phyloP scores from a whole-genome alignment of 2,797 vertebrate species.

The Hylomyscus alleni region DNA sequence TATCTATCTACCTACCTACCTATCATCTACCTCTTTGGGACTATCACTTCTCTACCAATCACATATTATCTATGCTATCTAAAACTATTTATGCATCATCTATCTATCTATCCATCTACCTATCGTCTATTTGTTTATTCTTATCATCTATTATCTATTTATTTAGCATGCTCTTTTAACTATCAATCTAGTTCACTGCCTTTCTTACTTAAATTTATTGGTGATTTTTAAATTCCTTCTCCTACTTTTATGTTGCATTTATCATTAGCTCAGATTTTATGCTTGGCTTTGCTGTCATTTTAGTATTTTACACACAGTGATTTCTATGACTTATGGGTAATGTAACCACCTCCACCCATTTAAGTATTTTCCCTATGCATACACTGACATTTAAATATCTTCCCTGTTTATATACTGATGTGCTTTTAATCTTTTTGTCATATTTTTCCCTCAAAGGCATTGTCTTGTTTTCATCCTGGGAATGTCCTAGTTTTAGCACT shows the following conservation, averaged over 20 bases:
- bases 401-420: background rate
- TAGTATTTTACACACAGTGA: background rate
- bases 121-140: background rate
- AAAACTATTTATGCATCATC: no score
- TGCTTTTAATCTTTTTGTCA: background rate
- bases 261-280: background rate
- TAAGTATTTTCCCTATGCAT: background rate
- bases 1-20: no score
- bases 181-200: background rate
- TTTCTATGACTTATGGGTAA: background rate
- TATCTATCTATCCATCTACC: background rate
- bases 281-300: background rate
- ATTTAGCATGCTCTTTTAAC: background rate
- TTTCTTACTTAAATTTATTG: background rate
- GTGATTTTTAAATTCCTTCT: background rate
- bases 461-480: background rate
- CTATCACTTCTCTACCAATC: background rate
- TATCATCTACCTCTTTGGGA: background rate
- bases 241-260: background rate
- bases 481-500: slow-evolving; percentile 6
- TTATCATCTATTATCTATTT: background rate
- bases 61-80: background rate
- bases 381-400: background rate
- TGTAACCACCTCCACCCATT: background rate
- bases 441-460: background rate